These are phyloP conservation scores for Parascotia fuliginaria DNA, from an alignment of 2,888 invertebrate species.

Conservation along the genomic window DNA sequence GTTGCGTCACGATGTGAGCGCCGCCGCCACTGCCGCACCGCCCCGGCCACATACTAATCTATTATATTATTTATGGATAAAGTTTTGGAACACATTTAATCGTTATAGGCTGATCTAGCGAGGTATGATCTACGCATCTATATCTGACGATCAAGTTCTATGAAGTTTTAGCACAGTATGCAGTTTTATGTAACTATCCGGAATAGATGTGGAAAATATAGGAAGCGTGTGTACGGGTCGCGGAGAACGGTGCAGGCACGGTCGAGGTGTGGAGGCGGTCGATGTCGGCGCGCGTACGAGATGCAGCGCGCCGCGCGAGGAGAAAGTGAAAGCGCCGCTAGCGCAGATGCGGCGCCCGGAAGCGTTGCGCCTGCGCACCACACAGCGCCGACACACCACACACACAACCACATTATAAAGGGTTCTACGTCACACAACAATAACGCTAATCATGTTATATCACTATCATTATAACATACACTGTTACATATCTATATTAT, in stretches of 20 bases:
- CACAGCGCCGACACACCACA: constrained; percentile 26
- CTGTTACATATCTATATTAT: background rate
- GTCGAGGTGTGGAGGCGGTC: constrained; percentile 55
- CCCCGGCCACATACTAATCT: constrained; percentile 63
- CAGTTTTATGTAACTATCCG: constrained; percentile 59
- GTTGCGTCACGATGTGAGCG: constrained; percentile 81
- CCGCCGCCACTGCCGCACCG: constrained; percentile 49
- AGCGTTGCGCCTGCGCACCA: constrained; percentile 66
- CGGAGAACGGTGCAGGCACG: constrained; percentile 35
- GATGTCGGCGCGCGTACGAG: constrained; percentile 59
- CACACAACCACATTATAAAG: constrained; percentile 60
- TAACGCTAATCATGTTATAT: constrained; percentile 29
- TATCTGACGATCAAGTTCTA: constrained; percentile 17
- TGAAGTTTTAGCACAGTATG: constrained; percentile 21
- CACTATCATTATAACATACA: constrained; percentile 15
- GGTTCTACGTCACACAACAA: constrained; percentile 55
- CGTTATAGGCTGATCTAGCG: constrained; percentile 19
- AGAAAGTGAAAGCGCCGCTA: constrained; percentile 82
- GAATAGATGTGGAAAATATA: constrained; percentile 69
- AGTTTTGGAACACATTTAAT: constrained; percentile 34
- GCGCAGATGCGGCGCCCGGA: constrained; percentile 83
- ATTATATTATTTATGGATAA: constrained; percentile 53
- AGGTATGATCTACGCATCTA: constrained; percentile 18
- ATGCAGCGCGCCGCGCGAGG: constrained; percentile 63
- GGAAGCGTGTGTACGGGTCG: constrained; percentile 66